Evolutionary conservation across 2,888 invertebrate genomes (phyloP).

Genomic region (Bugulina stolonifera): DNA sequence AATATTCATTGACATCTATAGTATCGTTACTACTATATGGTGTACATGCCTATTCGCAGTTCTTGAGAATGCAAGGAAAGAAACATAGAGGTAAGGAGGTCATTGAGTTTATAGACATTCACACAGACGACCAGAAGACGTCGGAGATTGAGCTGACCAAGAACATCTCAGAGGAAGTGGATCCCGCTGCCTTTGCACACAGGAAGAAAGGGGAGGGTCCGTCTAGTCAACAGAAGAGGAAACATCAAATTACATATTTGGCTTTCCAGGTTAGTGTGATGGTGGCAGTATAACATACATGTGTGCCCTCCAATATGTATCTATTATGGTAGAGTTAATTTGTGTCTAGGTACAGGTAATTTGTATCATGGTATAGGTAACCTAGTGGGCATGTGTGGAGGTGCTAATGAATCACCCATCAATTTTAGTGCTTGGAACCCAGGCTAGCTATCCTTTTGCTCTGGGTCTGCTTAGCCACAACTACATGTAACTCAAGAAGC

Average conservation of each 20-base stretch:
- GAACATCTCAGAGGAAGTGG: conserved; percentile 55
- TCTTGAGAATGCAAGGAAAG: conserved; percentile 62
- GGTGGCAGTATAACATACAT: too few relatives aligned
- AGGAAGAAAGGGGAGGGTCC: conserved; percentile 55
- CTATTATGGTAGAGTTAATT: too few relatives aligned
- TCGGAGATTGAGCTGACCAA: conserved; percentile 76
- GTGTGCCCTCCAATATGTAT: too few relatives aligned
- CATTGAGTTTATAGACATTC: conserved; percentile 72
- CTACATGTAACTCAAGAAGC: too few relatives aligned
- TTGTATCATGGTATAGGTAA: too few relatives aligned
- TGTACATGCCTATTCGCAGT: conserved; percentile 33
- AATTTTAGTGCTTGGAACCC: too few relatives aligned
- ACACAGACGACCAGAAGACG: conserved; percentile 72
- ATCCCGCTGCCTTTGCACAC: conserved; percentile 29
- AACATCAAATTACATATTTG: conserved; percentile 93
- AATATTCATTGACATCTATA: too few relatives aligned
- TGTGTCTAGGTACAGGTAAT: too few relatives aligned
- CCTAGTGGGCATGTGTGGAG: too few relatives aligned
- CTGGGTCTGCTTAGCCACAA: too few relatives aligned
- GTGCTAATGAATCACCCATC: too few relatives aligned
- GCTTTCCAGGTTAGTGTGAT: conserved; percentile 66
- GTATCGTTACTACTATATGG: background rate
- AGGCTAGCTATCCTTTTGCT: too few relatives aligned
- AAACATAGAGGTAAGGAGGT: conserved; percentile 60
- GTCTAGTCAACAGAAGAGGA: conserved; percentile 63